Percentiles rank a stretch among this genome's conserved stretches.
phyloP scores from a whole-genome alignment of 2,113 vertebrate genomes.

The Puma concolor region DNA sequence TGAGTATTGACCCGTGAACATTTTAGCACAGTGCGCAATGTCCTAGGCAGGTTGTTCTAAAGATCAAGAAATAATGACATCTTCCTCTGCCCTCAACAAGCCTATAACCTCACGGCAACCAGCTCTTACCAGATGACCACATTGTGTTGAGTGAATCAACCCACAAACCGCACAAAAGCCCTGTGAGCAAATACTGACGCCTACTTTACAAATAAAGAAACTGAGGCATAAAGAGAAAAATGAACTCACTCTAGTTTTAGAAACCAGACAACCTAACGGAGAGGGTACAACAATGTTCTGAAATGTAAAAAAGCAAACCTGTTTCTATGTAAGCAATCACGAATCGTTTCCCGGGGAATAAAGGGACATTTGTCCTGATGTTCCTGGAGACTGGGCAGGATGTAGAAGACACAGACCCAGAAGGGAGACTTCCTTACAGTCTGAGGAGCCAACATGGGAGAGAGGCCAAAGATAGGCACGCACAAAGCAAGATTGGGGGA shows the following conservation, averaged over 20 bases:
- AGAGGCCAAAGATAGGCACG: not conserved
- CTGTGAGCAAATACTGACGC: not conserved
- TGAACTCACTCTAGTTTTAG: not conserved
- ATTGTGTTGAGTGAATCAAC: not conserved
- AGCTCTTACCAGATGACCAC: not conserved
- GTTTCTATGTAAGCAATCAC: not conserved
- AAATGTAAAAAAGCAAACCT: not conserved
- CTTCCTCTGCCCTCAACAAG: not conserved
- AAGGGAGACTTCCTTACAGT: not conserved
- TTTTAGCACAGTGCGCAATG: rapidly evolving
- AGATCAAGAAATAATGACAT: not conserved
- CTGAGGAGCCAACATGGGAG: not conserved
- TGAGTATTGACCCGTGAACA: not conserved
- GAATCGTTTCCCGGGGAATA: not conserved
- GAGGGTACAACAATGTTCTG: not conserved
- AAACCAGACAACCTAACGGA: not conserved
- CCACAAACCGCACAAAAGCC: not conserved
- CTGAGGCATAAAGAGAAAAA: not conserved
- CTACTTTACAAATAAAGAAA: not conserved
- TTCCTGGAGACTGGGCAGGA: not conserved
- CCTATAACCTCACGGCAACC: not conserved
- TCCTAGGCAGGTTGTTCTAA: not conserved
- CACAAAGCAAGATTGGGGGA: not conserved
- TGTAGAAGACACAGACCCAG: not conserved
- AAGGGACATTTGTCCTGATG: not conserved